Conservation (phyloP, 1,140 invertebrate genomes). For the Littorina saxatilis region DNA sequence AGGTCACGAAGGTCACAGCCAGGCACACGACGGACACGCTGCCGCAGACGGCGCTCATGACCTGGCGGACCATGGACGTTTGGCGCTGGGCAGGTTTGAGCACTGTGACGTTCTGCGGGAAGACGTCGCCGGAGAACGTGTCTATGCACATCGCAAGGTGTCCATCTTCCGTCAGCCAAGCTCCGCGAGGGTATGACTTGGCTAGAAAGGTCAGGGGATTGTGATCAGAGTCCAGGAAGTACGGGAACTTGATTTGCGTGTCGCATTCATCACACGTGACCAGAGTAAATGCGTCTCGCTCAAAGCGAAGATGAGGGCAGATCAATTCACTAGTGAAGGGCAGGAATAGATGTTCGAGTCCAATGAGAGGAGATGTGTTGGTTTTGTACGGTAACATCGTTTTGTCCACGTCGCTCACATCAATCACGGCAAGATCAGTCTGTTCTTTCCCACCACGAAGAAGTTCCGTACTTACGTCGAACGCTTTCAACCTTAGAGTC, state of each 20-base stretch:
- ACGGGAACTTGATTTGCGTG: background rate
- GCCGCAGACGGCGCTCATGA: constrained; percentile 3
- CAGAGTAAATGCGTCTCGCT: background rate
- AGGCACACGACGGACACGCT: too few relatives aligned
- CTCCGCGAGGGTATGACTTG: background rate
- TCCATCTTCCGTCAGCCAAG: too few relatives aligned
- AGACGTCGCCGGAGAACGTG: background rate
- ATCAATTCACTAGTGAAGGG: background rate
- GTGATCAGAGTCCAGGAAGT: background rate
- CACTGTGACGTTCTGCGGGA: background rate
- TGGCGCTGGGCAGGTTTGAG: background rate
- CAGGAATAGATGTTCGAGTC: too few relatives aligned
- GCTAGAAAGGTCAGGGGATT: background rate
- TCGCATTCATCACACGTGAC: background rate
- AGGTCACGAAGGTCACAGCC: constrained; percentile 73
- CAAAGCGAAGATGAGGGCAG: background rate
- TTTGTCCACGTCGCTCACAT: background rate
- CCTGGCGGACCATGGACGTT: background rate
- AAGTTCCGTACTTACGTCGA: background rate
- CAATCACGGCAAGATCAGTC: background rate
- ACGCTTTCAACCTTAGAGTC: background rate
- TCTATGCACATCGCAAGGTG: too few relatives aligned
- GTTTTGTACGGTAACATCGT: background rate
- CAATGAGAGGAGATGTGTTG: background rate
- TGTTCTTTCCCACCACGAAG: background rate